Evolutionary conservation across 2,888 invertebrate genomes (phyloP).

Genomic region (Halocaridina rubra): DNA sequence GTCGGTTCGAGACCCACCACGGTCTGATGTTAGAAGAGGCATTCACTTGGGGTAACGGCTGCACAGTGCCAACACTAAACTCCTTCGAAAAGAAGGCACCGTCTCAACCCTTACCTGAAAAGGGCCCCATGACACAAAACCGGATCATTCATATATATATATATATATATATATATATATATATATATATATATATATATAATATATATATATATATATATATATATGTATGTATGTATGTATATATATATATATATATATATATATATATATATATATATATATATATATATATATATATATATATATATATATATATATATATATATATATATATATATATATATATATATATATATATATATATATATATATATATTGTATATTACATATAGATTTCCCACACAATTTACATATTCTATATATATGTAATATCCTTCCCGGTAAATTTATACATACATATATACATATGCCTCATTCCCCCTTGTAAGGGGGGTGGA

Average conservation of each 20-base stretch:
- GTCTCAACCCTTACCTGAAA: too few species aligned
- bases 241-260: neutral
- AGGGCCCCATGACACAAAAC: too few species aligned
- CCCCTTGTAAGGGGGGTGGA: too few species aligned
- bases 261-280: neutral
- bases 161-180: neutral
- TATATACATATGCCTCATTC: too few species aligned
- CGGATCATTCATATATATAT: too few species aligned
- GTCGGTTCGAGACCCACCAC: too few species aligned
- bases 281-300: neutral
- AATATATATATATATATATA: neutral
- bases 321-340: neutral
- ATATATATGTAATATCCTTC: neutral
- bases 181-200: neutral
- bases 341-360: neutral
- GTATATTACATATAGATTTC: neutral
- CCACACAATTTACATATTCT: neutral
- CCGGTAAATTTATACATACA: neutral
- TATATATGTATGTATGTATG: neutral
- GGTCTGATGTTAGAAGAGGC: too few species aligned
- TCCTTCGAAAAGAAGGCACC: too few species aligned
- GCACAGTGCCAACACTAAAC: too few species aligned
- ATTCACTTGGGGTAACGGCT: too few species aligned
- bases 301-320: neutral
- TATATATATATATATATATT: neutral